These are phyloP conservation scores for Iselma pallidipennis DNA, from an alignment of 2,888 invertebrate species.

Conservation along the genomic window DNA sequence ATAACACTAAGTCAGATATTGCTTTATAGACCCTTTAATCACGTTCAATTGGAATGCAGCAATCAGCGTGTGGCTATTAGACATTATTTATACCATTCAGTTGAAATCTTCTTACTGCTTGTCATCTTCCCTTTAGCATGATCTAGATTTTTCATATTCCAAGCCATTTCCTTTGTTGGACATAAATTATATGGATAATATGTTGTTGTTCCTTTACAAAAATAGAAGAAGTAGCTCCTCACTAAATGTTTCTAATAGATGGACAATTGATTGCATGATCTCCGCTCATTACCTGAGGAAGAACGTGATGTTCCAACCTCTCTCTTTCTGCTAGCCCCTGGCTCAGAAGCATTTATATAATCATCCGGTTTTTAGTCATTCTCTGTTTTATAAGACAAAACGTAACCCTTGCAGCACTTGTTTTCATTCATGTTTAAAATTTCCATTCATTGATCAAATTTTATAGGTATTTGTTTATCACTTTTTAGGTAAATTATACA, in stretches of 20 bases:
- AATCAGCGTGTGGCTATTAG: neutral
- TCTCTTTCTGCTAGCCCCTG: slow-evolving; percentile 24
- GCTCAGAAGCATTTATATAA: slow-evolving; percentile 31
- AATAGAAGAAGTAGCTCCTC: neutral
- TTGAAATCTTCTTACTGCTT: neutral
- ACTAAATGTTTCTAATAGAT: slow-evolving; percentile 33
- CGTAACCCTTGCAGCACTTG: slow-evolving; percentile 18
- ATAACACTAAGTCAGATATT: slow-evolving; percentile 8
- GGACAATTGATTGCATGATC: slow-evolving; percentile 32
- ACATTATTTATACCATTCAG: neutral
- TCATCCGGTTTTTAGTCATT: slow-evolving; percentile 22
- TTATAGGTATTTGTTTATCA: neutral
- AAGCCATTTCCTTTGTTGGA: neutral
- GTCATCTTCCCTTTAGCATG: too few relatives aligned
- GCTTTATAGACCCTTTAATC: neutral
- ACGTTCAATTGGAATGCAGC: neutral
- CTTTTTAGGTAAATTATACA: neutral
- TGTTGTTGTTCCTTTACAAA: neutral
- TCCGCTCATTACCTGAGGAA: slow-evolving; percentile 32
- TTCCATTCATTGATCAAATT: slow-evolving; percentile 12
- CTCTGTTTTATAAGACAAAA: slow-evolving; percentile 12
- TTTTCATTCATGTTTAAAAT: slow-evolving; percentile 17
- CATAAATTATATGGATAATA: too few relatives aligned
- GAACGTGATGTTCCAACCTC: slow-evolving; percentile 34
- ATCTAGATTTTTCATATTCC: too few relatives aligned